Percentiles rank a stretch among this genome's conserved stretches.
phyloP scores from a whole-genome alignment of 1,140 invertebrate genomes.

The Hyles euphorbiae region DNA sequence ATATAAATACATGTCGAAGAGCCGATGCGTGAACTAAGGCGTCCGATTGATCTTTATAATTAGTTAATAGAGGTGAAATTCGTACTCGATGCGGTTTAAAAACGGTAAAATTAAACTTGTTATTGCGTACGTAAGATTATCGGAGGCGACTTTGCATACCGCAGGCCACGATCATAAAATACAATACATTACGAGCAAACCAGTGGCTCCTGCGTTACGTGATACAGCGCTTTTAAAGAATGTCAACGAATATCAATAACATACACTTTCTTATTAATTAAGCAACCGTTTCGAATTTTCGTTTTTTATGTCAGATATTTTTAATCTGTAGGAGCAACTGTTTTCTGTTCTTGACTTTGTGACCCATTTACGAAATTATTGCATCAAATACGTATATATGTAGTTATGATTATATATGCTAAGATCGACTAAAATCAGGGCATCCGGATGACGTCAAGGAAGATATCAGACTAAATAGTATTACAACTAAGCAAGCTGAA shows the following conservation, averaged over 20 bases:
- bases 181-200: conserved; percentile 61
- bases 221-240: conserved; percentile 31
- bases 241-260: conserved; percentile 31
- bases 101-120: conserved; percentile 24
- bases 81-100: not conserved
- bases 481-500: too few relatives aligned
- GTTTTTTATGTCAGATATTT: conserved; percentile 3
- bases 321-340: too few relatives aligned
- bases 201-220: conserved; percentile 62
- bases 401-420: too few relatives aligned
- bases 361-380: too few relatives aligned
- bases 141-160: conserved; percentile 63
- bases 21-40: not conserved
- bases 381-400: too few relatives aligned
- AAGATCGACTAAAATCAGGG: too few relatives aligned
- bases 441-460: too few relatives aligned
- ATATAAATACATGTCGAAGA: conserved; percentile 26
- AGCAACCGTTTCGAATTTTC: conserved; percentile 17
- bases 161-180: conserved; percentile 64
- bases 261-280: conserved; percentile 31
- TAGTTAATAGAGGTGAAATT: conserved; percentile 10
- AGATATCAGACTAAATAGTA: too few relatives aligned
- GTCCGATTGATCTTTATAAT: not conserved
- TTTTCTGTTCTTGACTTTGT: too few relatives aligned
- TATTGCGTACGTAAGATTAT: conserved; percentile 50